Percentiles rank a stretch among this genome's conserved stretches.
These are phyloP conservation scores for Crotalus horridus DNA, from an alignment of 2,113 vertebrate species.

Conservation along the genomic window DNA sequence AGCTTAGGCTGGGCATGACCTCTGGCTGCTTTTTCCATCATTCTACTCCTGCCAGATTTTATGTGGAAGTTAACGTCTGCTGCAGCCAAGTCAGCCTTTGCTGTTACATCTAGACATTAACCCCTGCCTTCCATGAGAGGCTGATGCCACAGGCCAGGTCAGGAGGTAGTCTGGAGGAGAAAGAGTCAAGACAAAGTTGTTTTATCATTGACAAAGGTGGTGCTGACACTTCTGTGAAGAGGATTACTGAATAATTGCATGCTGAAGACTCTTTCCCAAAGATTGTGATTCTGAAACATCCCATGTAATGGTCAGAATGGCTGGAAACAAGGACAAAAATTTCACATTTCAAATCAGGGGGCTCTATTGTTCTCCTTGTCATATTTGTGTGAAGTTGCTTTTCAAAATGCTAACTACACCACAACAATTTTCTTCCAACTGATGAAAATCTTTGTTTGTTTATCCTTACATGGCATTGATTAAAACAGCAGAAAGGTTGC, in stretches of 20 bases:
- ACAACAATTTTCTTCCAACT: neutral
- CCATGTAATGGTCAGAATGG: neutral
- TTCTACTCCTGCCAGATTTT: constrained; percentile 72
- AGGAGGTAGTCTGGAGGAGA: neutral
- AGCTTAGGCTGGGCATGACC: constrained; percentile 70
- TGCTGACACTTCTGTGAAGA: neutral
- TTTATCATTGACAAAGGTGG: accelerated
- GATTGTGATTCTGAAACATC: neutral
- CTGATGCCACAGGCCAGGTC: neutral
- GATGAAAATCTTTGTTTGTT: neutral
- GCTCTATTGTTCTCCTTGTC: neutral
- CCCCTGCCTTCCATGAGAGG: constrained; percentile 61
- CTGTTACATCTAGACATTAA: constrained; percentile 64
- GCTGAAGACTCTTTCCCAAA: neutral
- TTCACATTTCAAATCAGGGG: neutral
- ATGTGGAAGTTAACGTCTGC: constrained; percentile 70
- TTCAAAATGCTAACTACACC: constrained; percentile 10
- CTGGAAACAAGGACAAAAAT: neutral
- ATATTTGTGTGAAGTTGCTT: constrained; percentile 7
- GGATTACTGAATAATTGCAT: neutral
- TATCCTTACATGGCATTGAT: neutral
- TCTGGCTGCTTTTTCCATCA: constrained; percentile 69
- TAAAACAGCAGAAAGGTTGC: neutral
- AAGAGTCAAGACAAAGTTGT: constrained; percentile 40
- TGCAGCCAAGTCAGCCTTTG: constrained; percentile 64